Percentiles rank a stretch among this genome's conserved stretches.
phyloP scores from a whole-genome alignment of 2,113 vertebrate genomes.

The Actenoides lindsayi region DNA sequence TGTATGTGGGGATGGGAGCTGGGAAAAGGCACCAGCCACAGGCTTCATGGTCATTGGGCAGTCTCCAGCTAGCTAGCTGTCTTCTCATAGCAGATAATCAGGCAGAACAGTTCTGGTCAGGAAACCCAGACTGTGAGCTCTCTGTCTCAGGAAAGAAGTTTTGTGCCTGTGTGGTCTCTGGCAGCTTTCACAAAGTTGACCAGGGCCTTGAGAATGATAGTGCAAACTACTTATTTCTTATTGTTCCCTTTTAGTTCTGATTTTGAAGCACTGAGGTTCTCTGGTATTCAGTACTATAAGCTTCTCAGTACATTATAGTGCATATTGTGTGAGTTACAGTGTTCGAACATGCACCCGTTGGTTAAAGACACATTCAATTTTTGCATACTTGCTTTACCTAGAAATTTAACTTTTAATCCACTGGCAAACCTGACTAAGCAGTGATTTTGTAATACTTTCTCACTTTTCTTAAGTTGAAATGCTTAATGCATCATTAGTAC shows the following conservation, averaged over 20 bases:
- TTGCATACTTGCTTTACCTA: background rate
- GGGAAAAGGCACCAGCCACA: background rate
- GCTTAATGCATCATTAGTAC: background rate
- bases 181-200: background rate
- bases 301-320: background rate
- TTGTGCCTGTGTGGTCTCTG: background rate
- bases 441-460: background rate
- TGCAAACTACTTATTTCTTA: background rate
- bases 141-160: background rate
- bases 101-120: background rate
- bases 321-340: background rate
- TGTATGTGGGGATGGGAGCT: background rate
- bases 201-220: background rate
- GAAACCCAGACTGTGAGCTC: background rate
- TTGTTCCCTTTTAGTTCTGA: background rate
- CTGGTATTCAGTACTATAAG: background rate
- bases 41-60: background rate
- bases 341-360: background rate
- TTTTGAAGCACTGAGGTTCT: background rate
- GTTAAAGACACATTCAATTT: background rate
- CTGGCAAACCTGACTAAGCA: background rate
- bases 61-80: background rate
- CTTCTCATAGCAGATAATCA: background rate
- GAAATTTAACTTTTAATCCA: background rate
- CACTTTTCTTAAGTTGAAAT: background rate